Evolutionary conservation across 1,140 invertebrate species (phyloP).

Genomic region (Lethrus apterus): DNA sequence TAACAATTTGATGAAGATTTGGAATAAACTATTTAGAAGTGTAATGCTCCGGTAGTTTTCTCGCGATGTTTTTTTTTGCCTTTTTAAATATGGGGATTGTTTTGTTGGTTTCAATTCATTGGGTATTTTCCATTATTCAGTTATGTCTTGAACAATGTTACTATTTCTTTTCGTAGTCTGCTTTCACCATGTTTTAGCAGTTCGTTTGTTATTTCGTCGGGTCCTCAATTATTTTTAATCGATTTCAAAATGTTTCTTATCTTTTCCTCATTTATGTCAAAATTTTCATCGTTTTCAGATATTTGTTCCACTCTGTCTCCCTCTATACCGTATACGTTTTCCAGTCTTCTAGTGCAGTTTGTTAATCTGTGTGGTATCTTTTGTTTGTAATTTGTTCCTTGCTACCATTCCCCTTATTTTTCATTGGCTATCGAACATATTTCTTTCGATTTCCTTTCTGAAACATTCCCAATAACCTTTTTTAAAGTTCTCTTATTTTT

Average conservation of each 20-base stretch:
- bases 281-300: background rate
- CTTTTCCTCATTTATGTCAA: conserved; percentile 1
- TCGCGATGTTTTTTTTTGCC: conserved; percentile 5
- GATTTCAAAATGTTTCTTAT: no score
- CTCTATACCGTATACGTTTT: conserved; percentile 1
- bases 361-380: conserved; percentile 2
- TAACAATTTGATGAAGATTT: background rate
- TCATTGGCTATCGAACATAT: no score
- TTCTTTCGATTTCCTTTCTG: background rate
- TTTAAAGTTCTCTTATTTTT: no score
- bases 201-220: no score
- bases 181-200: no score
- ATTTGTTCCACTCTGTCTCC: background rate
- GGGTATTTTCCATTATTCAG: background rate
- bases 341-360: conserved; percentile 7
- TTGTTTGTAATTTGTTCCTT: conserved; percentile 1
- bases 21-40: background rate
- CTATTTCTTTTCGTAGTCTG: no score
- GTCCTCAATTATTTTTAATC: no score
- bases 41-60: conserved; percentile 1
- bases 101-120: background rate
- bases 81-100: conserved; percentile 1
- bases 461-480: no score
- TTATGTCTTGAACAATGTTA: no score
- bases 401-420: conserved; percentile 5